These are phyloP conservation scores for Larimichthys polyactis DNA, from an alignment of 2,113 vertebrate genomes.

Conservation along the genomic window DNA sequence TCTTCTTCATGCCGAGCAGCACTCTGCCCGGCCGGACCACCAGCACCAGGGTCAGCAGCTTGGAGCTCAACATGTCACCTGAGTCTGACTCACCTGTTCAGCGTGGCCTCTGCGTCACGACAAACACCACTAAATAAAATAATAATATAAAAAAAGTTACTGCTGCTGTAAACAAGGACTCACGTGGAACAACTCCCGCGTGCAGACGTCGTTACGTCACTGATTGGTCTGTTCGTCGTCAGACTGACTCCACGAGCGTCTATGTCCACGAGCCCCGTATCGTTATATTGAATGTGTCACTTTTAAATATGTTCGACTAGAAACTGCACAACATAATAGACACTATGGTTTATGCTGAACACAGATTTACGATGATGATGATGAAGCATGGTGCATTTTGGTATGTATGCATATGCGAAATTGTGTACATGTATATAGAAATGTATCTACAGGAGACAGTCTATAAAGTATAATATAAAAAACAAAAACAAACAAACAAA, in stretches of 20 bases:
- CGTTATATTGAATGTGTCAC: slow-evolving; percentile 49
- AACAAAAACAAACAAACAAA: too few species aligned
- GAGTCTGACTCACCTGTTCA: background rate
- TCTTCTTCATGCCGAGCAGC: slow-evolving; percentile 96
- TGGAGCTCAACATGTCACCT: slow-evolving; percentile 83
- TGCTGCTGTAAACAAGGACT: background rate
- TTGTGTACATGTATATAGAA: too few species aligned
- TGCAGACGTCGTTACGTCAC: background rate
- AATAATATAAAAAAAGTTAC: too few species aligned
- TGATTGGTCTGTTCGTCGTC: background rate
- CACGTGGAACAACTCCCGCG: slow-evolving; percentile 47
- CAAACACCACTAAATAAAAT: background rate
- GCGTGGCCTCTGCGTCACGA: background rate
- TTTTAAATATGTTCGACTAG: slow-evolving; percentile 62
- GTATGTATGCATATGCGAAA: too few species aligned
- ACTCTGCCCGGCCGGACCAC: slow-evolving; percentile 89
- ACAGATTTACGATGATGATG: too few species aligned
- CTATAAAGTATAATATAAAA: too few species aligned
- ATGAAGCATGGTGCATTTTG: too few species aligned
- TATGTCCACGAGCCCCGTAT: too few species aligned
- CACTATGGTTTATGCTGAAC: too few species aligned
- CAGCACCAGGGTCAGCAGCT: slow-evolving; percentile 91
- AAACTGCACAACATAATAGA: slow-evolving; percentile 23
- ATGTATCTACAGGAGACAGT: too few species aligned
- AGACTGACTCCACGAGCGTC: rapidly evolving